Base-by-base conservation (phyloP, 2,888 invertebrate species). In the Brassicogethes aeneus region DNA sequence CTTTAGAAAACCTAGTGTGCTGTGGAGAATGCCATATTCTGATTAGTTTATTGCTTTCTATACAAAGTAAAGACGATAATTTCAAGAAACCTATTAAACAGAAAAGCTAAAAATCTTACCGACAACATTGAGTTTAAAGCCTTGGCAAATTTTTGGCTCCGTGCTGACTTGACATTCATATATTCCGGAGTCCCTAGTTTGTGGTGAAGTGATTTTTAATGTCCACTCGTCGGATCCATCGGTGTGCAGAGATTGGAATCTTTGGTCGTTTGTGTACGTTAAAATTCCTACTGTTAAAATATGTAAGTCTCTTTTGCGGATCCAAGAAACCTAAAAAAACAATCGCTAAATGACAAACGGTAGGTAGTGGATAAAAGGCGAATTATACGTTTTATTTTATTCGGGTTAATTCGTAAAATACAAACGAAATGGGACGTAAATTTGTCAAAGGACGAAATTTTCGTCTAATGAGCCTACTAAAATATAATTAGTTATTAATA, bases 111-210 rank as follows among this genome's bases (percentile, higher is more conserved):
- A 23, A 7, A 44, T 75, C 84, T 75, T 61, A 85, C 85, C 84
- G 48, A 85, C 82, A 56, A 86, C 85, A 57, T 77, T 84, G 45
- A 86, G 75, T 52, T 78, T 75, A 64, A 82, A 84, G 15, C 81
- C 80, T 64, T 77, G 80, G 54, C 81, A 82, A 57, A 85, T 84
- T 69, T 84, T 85, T 40, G 85, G 84, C 64, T 85, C 84, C 8
- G 83, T 83, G 62, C 82, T 82, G 48, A 84, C 82, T 69, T 85
- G 83, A 62, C 84, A 85, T 65, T 85, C 84, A 61, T 84, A 85
- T 34, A 77, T 71, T 40, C 82, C 83, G 16, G 77, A 76, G 62
- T 83, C 82, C 41, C 80, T 70, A 30, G 76, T 74, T 60, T 82
- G 82, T 16, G 81, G 78, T 1, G 80, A 81, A 37, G 76, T 77